Evolutionary conservation across 2,113 vertebrate genomes (phyloP).

Genomic region (Channa argus): DNA sequence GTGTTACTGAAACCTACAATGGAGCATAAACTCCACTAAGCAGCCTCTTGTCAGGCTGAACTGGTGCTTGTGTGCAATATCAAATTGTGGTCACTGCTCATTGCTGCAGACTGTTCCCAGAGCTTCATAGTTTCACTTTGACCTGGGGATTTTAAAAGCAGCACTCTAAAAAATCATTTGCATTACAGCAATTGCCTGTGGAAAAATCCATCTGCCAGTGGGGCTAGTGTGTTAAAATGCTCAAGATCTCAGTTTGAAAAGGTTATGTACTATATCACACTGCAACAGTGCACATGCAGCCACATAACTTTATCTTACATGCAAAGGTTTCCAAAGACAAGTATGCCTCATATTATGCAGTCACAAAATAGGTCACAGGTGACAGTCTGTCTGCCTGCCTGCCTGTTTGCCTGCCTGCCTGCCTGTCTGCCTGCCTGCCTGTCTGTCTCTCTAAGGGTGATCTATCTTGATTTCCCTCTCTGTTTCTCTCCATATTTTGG

Average conservation of each 20-base stretch:
- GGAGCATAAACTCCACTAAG: conserved; percentile 1
- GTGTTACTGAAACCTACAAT: not conserved
- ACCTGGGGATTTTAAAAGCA: not conserved
- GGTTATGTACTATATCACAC: too few species aligned
- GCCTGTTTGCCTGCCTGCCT: too few species aligned
- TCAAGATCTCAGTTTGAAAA: not conserved
- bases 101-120: not conserved
- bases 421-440: too few species aligned
- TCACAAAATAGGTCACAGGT: too few species aligned
- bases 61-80: not conserved
- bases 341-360: too few species aligned
- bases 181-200: not conserved
- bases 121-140: not conserved
- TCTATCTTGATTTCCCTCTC: too few species aligned
- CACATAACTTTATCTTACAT: not conserved
- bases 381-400: too few species aligned
- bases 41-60: not conserved
- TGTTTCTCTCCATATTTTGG: too few species aligned
- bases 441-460: too few species aligned
- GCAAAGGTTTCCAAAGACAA: not conserved
- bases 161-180: not conserved
- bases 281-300: not conserved
- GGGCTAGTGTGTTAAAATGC: not conserved
- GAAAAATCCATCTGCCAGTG: not conserved
- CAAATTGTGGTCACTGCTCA: not conserved